These are phyloP conservation scores for Thymallus thymallus DNA, from an alignment of 2,113 vertebrate species.

Conservation along the genomic window DNA sequence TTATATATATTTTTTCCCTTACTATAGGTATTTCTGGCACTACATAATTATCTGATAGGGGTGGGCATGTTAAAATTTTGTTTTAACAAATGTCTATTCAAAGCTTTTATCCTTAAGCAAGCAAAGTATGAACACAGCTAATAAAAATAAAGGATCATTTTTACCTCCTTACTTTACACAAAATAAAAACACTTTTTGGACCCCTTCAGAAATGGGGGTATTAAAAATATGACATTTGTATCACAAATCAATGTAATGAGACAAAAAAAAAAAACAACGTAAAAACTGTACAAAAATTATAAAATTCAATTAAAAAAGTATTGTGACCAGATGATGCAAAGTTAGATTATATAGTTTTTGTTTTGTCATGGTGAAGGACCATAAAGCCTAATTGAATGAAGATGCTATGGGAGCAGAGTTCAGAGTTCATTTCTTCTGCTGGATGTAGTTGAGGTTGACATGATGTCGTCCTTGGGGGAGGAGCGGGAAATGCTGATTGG, in stretches of 20 bases:
- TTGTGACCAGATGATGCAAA: slow-evolving; percentile 64
- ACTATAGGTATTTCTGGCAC: slow-evolving; percentile 88
- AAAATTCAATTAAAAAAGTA: slow-evolving; percentile 87
- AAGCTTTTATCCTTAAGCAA: slow-evolving; percentile 85
- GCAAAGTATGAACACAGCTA: slow-evolving; percentile 97
- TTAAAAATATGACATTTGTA: slow-evolving; percentile 99
- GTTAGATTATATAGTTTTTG: slow-evolving; percentile 42
- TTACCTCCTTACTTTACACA: slow-evolving; percentile 92
- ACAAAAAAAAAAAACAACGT: slow-evolving; percentile 67
- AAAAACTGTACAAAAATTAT: slow-evolving; percentile 99
- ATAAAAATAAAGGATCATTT: slow-evolving; percentile 99
- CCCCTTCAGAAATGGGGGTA: slow-evolving; percentile 98
- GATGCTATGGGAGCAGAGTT: slow-evolving; percentile 44
- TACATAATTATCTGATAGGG: slow-evolving; percentile 79
- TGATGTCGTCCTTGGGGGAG: slow-evolving; percentile 88
- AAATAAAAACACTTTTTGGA: slow-evolving; percentile 91
- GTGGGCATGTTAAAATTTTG: slow-evolving; percentile 79
- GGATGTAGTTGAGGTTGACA: slow-evolving; percentile 91
- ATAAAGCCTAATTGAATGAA: slow-evolving; percentile 53
- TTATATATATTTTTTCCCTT: slow-evolving; percentile 54
- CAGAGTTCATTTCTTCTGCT: slow-evolving; percentile 91
- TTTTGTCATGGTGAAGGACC: slow-evolving; percentile 55
- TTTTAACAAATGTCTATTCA: slow-evolving; percentile 88
- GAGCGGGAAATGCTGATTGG: slow-evolving; percentile 85
- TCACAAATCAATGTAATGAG: slow-evolving; percentile 94